Percentiles rank a stretch among this genome's conserved stretches.
Conservation (phyloP, 2,888 invertebrate species). For the Diarsia dahlii region DNA sequence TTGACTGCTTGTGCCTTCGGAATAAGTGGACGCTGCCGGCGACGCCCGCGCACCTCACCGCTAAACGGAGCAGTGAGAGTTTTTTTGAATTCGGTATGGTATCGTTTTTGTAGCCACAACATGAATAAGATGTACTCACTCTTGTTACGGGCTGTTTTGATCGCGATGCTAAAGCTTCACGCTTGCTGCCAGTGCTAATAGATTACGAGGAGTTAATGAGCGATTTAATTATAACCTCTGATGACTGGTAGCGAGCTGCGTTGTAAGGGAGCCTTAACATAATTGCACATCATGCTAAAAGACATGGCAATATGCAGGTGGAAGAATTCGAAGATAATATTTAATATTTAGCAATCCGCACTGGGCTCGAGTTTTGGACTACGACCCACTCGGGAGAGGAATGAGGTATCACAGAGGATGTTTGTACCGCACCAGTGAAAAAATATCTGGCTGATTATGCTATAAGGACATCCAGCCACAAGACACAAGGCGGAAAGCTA, state of each 20-base stretch:
- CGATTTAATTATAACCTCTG: constrained; percentile 28
- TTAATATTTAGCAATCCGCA: background rate
- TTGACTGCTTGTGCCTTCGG: constrained; percentile 67
- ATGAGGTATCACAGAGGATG: background rate
- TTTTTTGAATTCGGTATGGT: constrained; percentile 69
- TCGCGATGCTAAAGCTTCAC: constrained; percentile 44
- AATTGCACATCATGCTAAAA: background rate
- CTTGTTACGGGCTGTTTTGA: constrained; percentile 43
- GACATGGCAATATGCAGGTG: background rate
- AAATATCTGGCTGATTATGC: background rate
- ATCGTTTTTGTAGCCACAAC: constrained; percentile 64
- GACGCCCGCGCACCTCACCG: constrained; percentile 70
- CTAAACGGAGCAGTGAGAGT: constrained; percentile 75
- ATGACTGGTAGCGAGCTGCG: background rate
- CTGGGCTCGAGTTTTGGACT: background rate
- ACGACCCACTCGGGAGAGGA: background rate
- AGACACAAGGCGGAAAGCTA: background rate
- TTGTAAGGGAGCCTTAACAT: background rate
- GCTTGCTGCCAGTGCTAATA: constrained; percentile 36
- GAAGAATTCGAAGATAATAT: background rate
- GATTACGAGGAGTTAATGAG: constrained; percentile 28
- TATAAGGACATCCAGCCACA: background rate
- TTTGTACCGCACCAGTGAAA: background rate
- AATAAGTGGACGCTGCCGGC: constrained; percentile 66
- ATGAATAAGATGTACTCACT: constrained; percentile 60